These are phyloP conservation scores for Cylas formicarius DNA, from an alignment of 1,140 invertebrate species.

Conservation along the genomic window DNA sequence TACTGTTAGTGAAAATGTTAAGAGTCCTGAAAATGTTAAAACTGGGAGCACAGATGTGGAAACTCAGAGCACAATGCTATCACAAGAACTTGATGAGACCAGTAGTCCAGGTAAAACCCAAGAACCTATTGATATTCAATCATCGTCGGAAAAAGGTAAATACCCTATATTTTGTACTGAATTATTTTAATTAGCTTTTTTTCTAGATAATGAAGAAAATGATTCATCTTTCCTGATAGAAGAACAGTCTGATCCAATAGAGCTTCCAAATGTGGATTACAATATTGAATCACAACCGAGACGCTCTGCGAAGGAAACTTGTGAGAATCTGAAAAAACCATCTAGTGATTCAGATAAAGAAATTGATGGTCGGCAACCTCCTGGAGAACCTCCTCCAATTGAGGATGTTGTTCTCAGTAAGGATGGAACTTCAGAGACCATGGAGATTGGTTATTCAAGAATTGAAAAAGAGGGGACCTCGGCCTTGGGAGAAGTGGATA, in stretches of 20 bases:
- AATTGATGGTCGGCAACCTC: no score
- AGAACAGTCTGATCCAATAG: no score
- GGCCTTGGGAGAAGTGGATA: slow-evolving; percentile 7
- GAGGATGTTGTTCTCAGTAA: no score
- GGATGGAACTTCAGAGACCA: no score
- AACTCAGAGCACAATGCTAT: background rate
- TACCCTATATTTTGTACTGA: slow-evolving; percentile 4
- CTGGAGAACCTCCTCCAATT: no score
- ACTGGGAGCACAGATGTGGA: background rate
- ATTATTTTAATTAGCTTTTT: no score
- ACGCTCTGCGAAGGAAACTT: background rate
- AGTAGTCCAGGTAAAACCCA: background rate
- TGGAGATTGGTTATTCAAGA: no score
- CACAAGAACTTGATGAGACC: background rate
- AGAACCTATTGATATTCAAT: slow-evolving; percentile 6
- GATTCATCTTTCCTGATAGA: no score
- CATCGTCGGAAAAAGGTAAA: slow-evolving; percentile 2
- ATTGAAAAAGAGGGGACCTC: slow-evolving; percentile 5
- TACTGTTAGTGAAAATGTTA: background rate
- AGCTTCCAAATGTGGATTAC: no score
- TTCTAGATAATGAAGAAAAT: no score
- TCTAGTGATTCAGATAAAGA: no score
- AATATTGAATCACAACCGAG: background rate
- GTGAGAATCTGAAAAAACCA: background rate
- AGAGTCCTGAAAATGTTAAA: background rate